Evolutionary conservation across 30 jellyfish, hydroid and myxozoan species (phyloP).

Genomic region (Cassiopea xamachana): DNA sequence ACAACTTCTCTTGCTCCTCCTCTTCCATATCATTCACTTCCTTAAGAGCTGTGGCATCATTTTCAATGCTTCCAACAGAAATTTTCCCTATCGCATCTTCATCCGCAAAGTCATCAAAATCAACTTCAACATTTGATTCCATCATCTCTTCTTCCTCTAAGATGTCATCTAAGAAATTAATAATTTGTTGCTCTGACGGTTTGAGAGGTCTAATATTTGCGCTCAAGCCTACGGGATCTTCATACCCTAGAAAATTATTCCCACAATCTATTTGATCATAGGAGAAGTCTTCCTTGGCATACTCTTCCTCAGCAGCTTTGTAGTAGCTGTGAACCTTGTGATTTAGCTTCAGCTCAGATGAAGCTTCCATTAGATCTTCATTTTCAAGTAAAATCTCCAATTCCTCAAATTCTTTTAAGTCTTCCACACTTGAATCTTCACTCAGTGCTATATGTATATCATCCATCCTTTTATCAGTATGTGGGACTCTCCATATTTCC

Average conservation of each 20-base stretch:
- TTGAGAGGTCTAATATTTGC: neutral
- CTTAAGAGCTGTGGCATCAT: neutral
- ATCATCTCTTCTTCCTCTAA: neutral
- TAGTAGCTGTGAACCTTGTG: neutral
- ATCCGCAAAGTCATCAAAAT: neutral
- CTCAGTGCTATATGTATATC: neutral
- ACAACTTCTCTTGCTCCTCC: neutral
- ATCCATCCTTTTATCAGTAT: neutral
- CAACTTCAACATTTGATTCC: neutral
- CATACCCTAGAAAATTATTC: neutral
- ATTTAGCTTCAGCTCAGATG: neutral
- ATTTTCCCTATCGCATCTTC: neutral
- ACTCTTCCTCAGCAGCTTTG: neutral
- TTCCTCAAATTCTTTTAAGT: slow-evolving; percentile 43
- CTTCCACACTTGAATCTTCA: neutral
- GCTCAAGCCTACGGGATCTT: neutral
- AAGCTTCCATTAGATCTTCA: slow-evolving; percentile 11
- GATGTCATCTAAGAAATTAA: slow-evolving; percentile 12
- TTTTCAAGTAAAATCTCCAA: slow-evolving; percentile 37
- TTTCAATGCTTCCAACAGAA: neutral
- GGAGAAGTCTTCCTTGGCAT: neutral
- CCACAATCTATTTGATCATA: neutral
- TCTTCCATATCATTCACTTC: neutral
- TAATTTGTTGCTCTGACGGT: neutral
- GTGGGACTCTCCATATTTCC: neutral